Evolutionary conservation across 2,888 invertebrate genomes (phyloP).

Genomic region (Rosalia funebris): DNA sequence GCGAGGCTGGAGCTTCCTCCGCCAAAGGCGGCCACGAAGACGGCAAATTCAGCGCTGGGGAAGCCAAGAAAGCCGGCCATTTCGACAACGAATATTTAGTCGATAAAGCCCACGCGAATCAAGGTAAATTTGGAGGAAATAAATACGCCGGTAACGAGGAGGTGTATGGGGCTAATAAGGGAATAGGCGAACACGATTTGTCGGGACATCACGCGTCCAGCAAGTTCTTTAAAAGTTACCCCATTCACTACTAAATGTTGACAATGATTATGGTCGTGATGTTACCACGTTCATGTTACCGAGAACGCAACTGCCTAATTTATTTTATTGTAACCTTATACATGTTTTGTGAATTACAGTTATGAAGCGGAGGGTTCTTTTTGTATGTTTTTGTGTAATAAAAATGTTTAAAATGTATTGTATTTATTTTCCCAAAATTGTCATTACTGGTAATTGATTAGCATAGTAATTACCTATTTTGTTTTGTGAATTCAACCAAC

Average conservation of each 20-base stretch:
- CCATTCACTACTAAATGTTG: conserved; percentile 55
- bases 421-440: too few relatives aligned
- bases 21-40: conserved; percentile 72
- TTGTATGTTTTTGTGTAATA: conserved; percentile 19
- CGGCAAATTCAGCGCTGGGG: conserved; percentile 68
- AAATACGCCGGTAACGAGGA: conserved; percentile 70
- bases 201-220: conserved; percentile 71
- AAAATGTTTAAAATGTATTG: conserved; percentile 5
- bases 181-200: conserved; percentile 70
- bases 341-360: conserved; percentile 1
- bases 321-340: conserved; percentile 10
- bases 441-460: too few relatives aligned
- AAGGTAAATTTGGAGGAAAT: conserved; percentile 71
- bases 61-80: conserved; percentile 70
- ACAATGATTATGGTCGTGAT: too few relatives aligned
- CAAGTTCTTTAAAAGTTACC: conserved; percentile 68
- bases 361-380: conserved; percentile 7
- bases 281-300: background rate
- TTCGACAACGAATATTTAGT: conserved; percentile 68
- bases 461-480: too few relatives aligned
- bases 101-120: conserved; percentile 70
- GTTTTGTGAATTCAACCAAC: too few relatives aligned
- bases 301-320: conserved; percentile 6
- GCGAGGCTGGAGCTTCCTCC: conserved; percentile 68
- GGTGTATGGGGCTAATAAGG: conserved; percentile 70